Evolutionary conservation across 2,113 vertebrate genomes (phyloP).

Genomic region (Microcebus griseorufus): DNA sequence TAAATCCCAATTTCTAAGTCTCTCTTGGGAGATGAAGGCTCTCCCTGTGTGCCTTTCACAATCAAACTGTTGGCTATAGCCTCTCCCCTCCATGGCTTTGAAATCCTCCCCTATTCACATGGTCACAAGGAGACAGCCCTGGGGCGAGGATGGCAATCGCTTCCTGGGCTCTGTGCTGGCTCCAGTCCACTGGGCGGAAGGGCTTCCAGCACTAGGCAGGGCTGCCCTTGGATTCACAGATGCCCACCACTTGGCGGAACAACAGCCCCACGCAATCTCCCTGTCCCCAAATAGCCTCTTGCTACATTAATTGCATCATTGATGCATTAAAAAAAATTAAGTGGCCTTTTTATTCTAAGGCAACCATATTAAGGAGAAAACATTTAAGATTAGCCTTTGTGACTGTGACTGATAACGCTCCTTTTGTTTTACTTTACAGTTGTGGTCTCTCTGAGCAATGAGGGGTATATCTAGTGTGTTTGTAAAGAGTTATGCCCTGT

Average conservation of each 20-base stretch:
- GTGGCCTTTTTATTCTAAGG: conserved; percentile 60
- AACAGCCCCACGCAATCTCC: conserved; percentile 44
- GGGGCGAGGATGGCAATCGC: conserved; percentile 51
- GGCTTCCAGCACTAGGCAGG: conserved; percentile 60
- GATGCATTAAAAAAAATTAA: conserved; percentile 69
- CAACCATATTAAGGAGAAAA: conserved; percentile 36
- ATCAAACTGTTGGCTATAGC: conserved; percentile 66
- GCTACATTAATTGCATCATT: conserved; percentile 73
- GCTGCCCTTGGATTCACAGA: conserved; percentile 58
- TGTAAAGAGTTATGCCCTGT: conserved; percentile 7
- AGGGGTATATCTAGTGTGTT: neutral
- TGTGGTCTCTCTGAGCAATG: neutral
- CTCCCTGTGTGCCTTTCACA: conserved; percentile 76
- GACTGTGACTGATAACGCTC: neutral
- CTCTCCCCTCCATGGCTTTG: conserved; percentile 71
- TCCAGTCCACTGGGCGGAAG: conserved; percentile 56
- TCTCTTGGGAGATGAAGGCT: conserved; percentile 73
- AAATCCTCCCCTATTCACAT: conserved; percentile 73
- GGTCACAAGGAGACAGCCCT: conserved; percentile 60
- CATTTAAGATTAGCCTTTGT: conserved; percentile 40
- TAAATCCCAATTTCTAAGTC: conserved; percentile 59
- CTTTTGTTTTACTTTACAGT: neutral
- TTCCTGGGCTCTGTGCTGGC: conserved; percentile 70
- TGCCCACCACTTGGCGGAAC: conserved; percentile 55
- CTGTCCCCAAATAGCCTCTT: conserved; percentile 77